Conservation (phyloP, 2,888 invertebrate genomes). For the Erpobdella octoculata region DNA sequence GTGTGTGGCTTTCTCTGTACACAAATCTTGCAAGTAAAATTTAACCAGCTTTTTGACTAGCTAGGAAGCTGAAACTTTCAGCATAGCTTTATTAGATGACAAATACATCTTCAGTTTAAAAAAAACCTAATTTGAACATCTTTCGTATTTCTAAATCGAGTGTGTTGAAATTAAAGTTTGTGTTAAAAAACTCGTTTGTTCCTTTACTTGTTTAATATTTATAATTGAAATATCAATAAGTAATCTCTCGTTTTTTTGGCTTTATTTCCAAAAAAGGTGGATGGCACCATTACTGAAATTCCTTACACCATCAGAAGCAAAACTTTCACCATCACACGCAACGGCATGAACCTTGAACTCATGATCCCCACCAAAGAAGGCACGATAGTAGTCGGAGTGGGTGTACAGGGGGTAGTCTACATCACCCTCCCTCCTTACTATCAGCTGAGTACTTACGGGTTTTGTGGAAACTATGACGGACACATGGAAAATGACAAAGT, state of each 20-base stretch:
- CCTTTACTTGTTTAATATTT: no score
- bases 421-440: neutral
- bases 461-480: constrained; percentile 16
- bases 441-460: neutral
- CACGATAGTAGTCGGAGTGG: neutral
- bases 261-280: constrained; percentile 1
- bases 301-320: neutral
- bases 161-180: no score
- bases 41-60: no score
- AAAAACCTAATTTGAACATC: no score
- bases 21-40: no score
- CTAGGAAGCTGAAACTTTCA: no score
- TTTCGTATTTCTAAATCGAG: no score
- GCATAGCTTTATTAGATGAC: no score
- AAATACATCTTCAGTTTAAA: no score
- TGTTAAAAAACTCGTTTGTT: no score
- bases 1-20: no score
- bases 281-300: neutral
- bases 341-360: constrained; percentile 1
- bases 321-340: neutral
- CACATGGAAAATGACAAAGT: neutral
- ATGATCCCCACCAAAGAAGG: neutral
- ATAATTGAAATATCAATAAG: neutral
- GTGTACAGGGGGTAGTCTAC: neutral
- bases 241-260: neutral